Conservation (phyloP, 2,888 invertebrate genomes). For the Oasisia sp. region DNA sequence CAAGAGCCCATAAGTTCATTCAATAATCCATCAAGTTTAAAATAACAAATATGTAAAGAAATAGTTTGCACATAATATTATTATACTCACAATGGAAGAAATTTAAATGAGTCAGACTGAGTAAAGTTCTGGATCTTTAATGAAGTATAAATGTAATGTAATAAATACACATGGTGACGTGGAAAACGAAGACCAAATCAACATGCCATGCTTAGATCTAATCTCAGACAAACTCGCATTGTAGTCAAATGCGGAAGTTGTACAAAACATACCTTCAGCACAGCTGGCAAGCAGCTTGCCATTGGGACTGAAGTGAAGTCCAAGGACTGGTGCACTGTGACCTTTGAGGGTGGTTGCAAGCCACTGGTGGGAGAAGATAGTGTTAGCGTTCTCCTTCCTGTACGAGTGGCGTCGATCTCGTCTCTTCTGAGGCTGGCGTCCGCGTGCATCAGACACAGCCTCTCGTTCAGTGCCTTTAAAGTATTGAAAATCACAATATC, state of each 20-base stretch:
- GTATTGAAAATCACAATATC: neutral
- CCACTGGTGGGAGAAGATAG: constrained; percentile 78
- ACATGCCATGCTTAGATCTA: no score
- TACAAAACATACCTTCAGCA: constrained; percentile 79
- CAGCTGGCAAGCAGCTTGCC: constrained; percentile 87
- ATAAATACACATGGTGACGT: no score
- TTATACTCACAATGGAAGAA: no score
- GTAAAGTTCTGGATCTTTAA: no score
- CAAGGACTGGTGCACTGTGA: constrained; percentile 78
- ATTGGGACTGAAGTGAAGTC: constrained; percentile 84
- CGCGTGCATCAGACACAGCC: neutral
- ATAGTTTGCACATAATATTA: no score
- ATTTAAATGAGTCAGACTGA: no score
- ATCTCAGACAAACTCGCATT: no score
- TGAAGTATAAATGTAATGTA: no score
- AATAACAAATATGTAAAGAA: no score
- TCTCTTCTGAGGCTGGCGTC: neutral
- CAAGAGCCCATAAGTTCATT: neutral
- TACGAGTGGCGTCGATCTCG: constrained; percentile 12
- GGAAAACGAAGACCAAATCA: no score
- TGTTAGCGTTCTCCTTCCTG: constrained; percentile 37
- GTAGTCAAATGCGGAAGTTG: neutral
- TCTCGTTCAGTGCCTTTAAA: neutral
- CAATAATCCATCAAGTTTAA: neutral
- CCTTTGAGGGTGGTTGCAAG: constrained; percentile 83